These are phyloP conservation scores for Acleris holmiana DNA, from an alignment of 2,888 invertebrate species.

Conservation along the genomic window DNA sequence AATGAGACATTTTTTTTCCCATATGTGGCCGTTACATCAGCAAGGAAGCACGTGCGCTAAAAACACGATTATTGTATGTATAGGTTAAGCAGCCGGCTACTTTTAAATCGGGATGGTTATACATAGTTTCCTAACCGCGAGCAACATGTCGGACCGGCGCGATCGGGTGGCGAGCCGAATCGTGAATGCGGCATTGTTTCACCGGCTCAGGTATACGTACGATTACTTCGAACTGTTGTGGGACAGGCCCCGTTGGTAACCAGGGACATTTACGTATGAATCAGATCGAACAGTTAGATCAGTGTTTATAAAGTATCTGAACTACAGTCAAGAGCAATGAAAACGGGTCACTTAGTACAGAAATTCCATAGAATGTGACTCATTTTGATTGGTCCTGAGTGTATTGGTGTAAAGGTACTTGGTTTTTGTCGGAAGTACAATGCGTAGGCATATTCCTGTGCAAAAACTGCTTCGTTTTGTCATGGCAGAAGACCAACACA, in stretches of 20 bases:
- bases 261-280: background rate
- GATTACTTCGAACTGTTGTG: conserved; percentile 23
- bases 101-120: conserved; percentile 23
- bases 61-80: background rate
- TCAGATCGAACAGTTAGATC: background rate
- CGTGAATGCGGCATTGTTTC: conserved; percentile 16
- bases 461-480: too few species aligned
- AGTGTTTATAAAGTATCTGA: background rate
- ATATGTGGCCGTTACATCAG: conserved; percentile 4
- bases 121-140: conserved; percentile 11
- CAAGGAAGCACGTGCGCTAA: conserved; percentile 10
- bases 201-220: conserved; percentile 24
- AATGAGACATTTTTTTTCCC: conserved; percentile 4
- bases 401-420: too few species aligned
- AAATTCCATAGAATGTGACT: too few species aligned
- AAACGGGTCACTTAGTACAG: too few species aligned
- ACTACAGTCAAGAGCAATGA: too few species aligned
- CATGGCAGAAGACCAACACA: too few species aligned
- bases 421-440: too few species aligned
- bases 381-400: too few species aligned
- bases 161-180: conserved; percentile 15
- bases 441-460: too few species aligned
- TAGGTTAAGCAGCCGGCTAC: conserved; percentile 8
- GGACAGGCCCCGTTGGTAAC: conserved; percentile 18
- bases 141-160: conserved; percentile 19